Percentiles rank a stretch among this genome's conserved stretches.
Evolutionary conservation across 2,113 vertebrate species (phyloP).

Genomic region (Murina feae): DNA sequence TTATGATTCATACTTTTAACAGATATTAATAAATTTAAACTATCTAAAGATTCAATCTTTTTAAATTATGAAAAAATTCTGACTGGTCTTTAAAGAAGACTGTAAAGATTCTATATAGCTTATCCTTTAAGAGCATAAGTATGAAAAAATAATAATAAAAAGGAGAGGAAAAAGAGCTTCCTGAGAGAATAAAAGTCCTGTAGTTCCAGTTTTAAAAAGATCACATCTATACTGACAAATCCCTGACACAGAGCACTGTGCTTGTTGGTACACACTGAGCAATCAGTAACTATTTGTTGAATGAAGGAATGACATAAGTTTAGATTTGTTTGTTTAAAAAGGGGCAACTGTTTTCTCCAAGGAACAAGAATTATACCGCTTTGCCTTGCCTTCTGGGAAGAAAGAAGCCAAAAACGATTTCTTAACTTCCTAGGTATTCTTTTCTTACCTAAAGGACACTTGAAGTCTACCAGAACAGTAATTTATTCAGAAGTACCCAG

Average conservation of each 20-base stretch:
- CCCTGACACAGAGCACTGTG: neutral
- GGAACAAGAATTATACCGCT: neutral
- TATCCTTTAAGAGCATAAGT: conserved; percentile 21
- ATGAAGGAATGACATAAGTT: neutral
- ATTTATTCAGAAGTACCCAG: neutral
- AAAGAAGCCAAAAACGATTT: neutral
- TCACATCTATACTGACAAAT: neutral
- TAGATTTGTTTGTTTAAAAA: neutral
- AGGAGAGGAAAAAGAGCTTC: neutral
- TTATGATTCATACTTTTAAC: neutral
- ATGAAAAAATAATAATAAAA: neutral
- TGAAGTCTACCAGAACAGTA: neutral
- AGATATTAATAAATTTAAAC: neutral
- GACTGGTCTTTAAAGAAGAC: neutral
- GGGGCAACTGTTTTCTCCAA: neutral
- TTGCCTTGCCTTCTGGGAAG: neutral
- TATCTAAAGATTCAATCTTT: neutral
- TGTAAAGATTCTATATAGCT: neutral
- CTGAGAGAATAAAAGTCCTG: neutral
- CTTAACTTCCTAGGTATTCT: neutral
- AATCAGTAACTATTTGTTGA: neutral
- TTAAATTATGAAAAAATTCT: neutral
- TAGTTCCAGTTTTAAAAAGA: neutral
- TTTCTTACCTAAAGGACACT: neutral
- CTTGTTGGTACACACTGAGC: neutral